phyloP scores from a whole-genome alignment of 2,113 vertebrate species.

The Puffinus mauretanicus region DNA sequence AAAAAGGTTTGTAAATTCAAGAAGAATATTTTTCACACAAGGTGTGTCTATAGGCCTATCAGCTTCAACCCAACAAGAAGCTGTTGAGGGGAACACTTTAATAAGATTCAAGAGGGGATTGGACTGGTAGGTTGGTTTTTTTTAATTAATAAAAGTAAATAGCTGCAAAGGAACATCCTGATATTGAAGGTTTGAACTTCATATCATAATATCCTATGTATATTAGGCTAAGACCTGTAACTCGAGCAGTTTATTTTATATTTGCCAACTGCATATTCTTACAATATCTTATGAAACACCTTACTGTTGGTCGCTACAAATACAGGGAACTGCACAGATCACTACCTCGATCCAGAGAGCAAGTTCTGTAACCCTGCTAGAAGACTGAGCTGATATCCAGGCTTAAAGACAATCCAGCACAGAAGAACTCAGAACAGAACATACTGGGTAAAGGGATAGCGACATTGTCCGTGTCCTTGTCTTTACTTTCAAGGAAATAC shows the following conservation, averaged over 20 bases:
- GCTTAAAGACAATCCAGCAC: neutral
- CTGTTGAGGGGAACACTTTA: neutral
- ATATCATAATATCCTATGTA: neutral
- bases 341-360: neutral
- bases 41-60: neutral
- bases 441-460: neutral
- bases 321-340: neutral
- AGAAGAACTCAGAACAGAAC: neutral
- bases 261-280: neutral
- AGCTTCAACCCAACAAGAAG: neutral
- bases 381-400: neutral
- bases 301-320: neutral
- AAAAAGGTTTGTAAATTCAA: neutral
- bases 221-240: neutral
- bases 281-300: neutral
- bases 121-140: neutral
- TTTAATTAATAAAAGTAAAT: neutral
- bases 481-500: neutral
- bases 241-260: neutral
- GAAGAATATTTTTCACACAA: neutral
- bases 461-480: neutral
- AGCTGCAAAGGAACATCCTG: neutral
- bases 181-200: neutral
- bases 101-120: neutral
- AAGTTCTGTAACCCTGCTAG: neutral